These are phyloP conservation scores for Chionis minor DNA, from an alignment of 2,113 vertebrate genomes.

Conservation along the genomic window DNA sequence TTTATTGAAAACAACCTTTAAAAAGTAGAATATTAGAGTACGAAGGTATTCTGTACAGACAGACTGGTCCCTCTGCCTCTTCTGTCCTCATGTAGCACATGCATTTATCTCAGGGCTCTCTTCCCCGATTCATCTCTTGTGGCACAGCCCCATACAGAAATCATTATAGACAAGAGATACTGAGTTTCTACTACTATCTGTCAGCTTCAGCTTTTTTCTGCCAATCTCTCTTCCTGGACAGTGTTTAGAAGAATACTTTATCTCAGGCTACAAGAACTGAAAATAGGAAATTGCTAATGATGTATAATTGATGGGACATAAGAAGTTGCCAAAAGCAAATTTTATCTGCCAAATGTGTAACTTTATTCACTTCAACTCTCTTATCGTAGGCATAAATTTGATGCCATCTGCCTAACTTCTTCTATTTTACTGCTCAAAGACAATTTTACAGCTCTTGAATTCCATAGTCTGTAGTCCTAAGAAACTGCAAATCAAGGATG, in stretches of 20 bases:
- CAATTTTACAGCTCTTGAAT: not conserved
- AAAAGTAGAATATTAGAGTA: not conserved
- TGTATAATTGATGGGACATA: not conserved
- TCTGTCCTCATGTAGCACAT: not conserved
- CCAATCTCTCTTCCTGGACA: not conserved
- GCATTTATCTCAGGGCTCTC: not conserved
- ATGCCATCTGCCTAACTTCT: not conserved
- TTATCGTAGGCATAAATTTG: not conserved
- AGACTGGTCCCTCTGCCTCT: not conserved
- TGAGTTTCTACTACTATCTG: not conserved
- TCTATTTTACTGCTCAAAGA: not conserved
- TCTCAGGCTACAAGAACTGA: not conserved
- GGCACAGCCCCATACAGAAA: not conserved
- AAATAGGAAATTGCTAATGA: constrained; percentile 8
- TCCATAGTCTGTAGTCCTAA: not conserved
- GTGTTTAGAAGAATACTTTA: not conserved
- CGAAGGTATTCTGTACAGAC: not conserved
- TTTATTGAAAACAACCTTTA: not conserved
- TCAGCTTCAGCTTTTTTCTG: not conserved
- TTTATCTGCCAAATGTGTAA: not conserved
- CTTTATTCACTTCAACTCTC: not conserved
- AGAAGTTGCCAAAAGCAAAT: constrained; percentile 29
- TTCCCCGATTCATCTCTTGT: not conserved
- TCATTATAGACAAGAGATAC: not conserved
- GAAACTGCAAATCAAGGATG: not conserved